phyloP scores from a whole-genome alignment of 2,113 vertebrate genomes.

The Pogonocichla stellata region DNA sequence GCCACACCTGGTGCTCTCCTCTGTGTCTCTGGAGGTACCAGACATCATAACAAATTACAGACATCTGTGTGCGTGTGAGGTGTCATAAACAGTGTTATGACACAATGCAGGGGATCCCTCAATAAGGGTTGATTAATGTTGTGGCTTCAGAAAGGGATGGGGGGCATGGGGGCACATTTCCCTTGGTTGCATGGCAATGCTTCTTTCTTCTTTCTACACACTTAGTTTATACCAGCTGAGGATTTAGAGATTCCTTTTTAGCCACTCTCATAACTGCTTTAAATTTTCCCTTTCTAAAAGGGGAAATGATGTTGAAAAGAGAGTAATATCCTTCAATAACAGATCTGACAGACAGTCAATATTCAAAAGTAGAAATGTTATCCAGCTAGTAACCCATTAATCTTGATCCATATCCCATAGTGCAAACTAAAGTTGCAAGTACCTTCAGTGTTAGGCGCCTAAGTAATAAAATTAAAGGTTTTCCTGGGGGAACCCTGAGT shows the following conservation, averaged over 20 bases:
- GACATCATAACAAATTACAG: not conserved
- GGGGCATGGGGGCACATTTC: rapidly evolving
- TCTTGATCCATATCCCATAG: not conserved
- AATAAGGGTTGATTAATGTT: not conserved
- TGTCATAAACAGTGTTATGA: not conserved
- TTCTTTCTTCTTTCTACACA: not conserved
- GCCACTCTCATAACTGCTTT: not conserved
- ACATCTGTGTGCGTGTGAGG: too few species aligned
- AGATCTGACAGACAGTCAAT: not conserved
- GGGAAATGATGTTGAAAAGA: not conserved
- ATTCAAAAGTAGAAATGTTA: not conserved
- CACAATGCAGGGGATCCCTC: not conserved
- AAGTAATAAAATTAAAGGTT: not conserved
- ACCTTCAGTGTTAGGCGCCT: not conserved
- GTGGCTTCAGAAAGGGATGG: not conserved
- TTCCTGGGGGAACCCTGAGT: not conserved
- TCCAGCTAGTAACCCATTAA: not conserved
- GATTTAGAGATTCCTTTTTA: not conserved
- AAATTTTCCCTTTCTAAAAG: not conserved
- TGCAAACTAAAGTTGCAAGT: not conserved
- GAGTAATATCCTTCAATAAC: not conserved
- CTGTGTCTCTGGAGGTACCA: not conserved
- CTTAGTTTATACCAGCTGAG: not conserved
- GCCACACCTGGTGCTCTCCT: not conserved
- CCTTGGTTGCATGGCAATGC: not conserved